A percentile compares a stretch with the other conserved stretches of the same genome.
These are phyloP conservation scores for Hydrozoanthus gracilis DNA, from an alignment of 92 coral and sea anemone species.

Conservation along the genomic window DNA sequence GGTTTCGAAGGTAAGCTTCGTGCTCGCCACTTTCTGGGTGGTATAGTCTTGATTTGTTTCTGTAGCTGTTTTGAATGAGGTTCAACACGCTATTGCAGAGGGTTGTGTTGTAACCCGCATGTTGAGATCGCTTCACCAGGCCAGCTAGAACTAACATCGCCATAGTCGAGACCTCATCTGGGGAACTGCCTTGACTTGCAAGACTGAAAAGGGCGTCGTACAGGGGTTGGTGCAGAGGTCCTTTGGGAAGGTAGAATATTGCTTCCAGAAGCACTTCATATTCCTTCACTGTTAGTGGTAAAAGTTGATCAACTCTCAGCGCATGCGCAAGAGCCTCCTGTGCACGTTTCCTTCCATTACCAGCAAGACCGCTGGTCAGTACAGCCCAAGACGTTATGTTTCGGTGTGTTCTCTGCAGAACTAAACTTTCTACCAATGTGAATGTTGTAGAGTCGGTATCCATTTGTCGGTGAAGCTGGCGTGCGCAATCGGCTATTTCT, in stretches of 20 bases:
- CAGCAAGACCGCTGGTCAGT: slow-evolving; percentile 64
- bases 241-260: slow-evolving; percentile 69
- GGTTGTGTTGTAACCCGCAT: slow-evolving; percentile 80
- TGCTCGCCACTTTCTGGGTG: slow-evolving; percentile 79
- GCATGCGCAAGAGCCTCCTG: slow-evolving; percentile 71
- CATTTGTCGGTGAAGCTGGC: slow-evolving; percentile 69
- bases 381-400: slow-evolving; percentile 81
- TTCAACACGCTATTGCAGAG: slow-evolving; percentile 68
- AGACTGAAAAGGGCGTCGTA: slow-evolving; percentile 65
- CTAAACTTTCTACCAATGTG: slow-evolving; percentile 43
- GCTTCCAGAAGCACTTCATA: slow-evolving; percentile 64
- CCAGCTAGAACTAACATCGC: slow-evolving; percentile 90
- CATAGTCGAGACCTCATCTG: slow-evolving; percentile 53
- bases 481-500: slow-evolving; percentile 66
- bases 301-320: slow-evolving; percentile 58
- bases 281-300: slow-evolving; percentile 71
- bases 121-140: slow-evolving; percentile 68
- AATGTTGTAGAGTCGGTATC: slow-evolving; percentile 54
- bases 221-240: slow-evolving; percentile 72
- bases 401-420: slow-evolving; percentile 61
- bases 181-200: slow-evolving; percentile 31
- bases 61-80: slow-evolving; percentile 79
- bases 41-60: slow-evolving; percentile 72
- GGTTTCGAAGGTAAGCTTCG: slow-evolving; percentile 76
- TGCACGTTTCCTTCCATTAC: slow-evolving; percentile 59